phyloP scores from a whole-genome alignment of 2,888 invertebrate genomes.

The Rugalucina vietnamica region DNA sequence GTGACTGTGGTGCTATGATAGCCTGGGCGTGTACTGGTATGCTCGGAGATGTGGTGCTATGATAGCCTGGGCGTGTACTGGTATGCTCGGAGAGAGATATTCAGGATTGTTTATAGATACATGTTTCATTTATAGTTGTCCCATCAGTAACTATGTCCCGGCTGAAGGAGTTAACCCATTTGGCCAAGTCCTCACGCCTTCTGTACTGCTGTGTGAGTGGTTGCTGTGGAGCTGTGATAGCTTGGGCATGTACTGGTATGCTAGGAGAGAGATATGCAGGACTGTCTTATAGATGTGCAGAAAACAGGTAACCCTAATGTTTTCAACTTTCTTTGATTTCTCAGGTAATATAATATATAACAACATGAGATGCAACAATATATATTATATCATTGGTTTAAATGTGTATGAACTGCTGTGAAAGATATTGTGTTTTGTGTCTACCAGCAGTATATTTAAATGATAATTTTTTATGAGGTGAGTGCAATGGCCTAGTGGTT shows the following conservation, averaged over 20 bases:
- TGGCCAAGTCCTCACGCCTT: conserved; percentile 58
- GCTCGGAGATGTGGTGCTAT: conserved; percentile 61
- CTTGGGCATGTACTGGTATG: conserved; percentile 63
- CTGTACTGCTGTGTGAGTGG: conserved; percentile 57
- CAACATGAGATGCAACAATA: too few relatives aligned
- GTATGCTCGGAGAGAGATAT: conserved; percentile 64
- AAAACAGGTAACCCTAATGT: conserved; percentile 46
- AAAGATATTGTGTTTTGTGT: too few relatives aligned
- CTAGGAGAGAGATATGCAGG: conserved; percentile 63
- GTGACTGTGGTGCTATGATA: conserved; percentile 60
- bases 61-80: conserved; percentile 65
- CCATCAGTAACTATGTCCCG: conserved; percentile 60
- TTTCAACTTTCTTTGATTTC: too few relatives aligned
- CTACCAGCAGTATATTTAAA: too few relatives aligned
- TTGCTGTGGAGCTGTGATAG: conserved; percentile 61
- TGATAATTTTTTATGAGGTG: too few relatives aligned
- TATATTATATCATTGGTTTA: too few relatives aligned
- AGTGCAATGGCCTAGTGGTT: too few relatives aligned
- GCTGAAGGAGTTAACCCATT: conserved; percentile 58
- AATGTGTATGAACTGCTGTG: too few relatives aligned
- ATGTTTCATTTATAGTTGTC: conserved; percentile 67
- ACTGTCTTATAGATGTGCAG: conserved; percentile 53
- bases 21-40: conserved; percentile 62
- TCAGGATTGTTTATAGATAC: too few relatives aligned
- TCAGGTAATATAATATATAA: too few relatives aligned